A percentile compares a stretch with the other conserved stretches of the same genome.
phyloP scores from a whole-genome alignment of 2,797 vertebrate genomes.

The Loriculus beryllinus region DNA sequence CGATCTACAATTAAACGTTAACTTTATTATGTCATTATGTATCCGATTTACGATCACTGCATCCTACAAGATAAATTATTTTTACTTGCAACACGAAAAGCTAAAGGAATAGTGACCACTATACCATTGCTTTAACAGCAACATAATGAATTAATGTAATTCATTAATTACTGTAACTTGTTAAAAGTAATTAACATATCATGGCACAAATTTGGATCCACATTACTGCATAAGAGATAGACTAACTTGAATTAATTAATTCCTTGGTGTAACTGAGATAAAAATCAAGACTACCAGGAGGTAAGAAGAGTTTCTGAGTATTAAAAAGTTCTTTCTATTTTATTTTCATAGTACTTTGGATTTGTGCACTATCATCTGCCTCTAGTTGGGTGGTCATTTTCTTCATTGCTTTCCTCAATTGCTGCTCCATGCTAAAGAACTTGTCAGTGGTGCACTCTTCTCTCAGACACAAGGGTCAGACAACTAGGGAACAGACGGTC shows the following conservation, averaged over 20 bases:
- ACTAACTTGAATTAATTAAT: background rate
- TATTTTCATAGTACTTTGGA: background rate
- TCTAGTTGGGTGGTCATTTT: slow-evolving; percentile 21
- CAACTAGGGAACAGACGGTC: background rate
- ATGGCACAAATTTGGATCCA: slow-evolving; percentile 5
- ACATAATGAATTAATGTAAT: background rate
- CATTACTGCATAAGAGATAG: background rate
- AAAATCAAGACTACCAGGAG: slow-evolving; percentile 40
- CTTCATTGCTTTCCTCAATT: background rate
- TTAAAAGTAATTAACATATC: background rate
- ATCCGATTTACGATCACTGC: background rate
- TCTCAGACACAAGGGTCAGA: background rate
- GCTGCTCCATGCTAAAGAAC: background rate
- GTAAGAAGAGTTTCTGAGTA: background rate
- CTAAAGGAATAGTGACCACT: background rate
- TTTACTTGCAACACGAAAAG: background rate
- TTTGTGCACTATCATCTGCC: background rate
- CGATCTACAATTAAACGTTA: background rate
- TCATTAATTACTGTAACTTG: background rate
- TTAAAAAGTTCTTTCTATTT: background rate
- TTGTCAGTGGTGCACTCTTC: background rate
- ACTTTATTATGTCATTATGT: background rate
- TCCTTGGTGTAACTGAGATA: background rate
- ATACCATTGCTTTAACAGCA: background rate
- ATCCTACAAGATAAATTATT: background rate